These are phyloP conservation scores for Megalops atlanticus DNA, from an alignment of 2,113 vertebrate species.

Conservation along the genomic window DNA sequence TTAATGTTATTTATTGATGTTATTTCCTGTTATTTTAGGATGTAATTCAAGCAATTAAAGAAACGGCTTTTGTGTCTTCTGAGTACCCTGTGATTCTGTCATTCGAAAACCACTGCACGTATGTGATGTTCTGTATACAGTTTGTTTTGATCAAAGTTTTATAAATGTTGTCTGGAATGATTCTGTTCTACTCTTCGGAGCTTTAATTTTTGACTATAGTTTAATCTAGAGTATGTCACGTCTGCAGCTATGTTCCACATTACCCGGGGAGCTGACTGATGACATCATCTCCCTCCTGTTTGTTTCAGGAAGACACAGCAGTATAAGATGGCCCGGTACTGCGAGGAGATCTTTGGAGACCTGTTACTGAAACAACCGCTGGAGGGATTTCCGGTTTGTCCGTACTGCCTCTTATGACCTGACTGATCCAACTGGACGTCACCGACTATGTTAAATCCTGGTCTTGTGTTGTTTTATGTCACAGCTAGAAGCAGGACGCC, in stretches of 20 bases:
- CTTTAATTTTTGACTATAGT: background rate
- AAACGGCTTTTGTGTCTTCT: conserved; percentile 94
- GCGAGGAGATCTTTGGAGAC: conserved; percentile 95
- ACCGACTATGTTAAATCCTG: background rate
- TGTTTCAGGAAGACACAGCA: conserved; percentile 93
- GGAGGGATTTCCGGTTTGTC: conserved; percentile 84
- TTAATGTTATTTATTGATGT: background rate
- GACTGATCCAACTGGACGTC: background rate
- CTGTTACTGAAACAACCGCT: conserved; percentile 90
- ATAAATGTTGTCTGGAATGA: conserved; percentile 10
- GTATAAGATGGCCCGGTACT: conserved; percentile 99
- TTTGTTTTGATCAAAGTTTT: background rate
- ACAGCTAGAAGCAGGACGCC: conserved; percentile 86
- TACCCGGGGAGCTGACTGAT: background rate
- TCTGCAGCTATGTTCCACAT: background rate
- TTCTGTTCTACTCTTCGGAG: background rate
- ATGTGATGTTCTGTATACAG: conserved; percentile 33
- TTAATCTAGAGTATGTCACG: background rate
- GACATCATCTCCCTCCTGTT: conserved; percentile 45
- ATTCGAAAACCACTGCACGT: conserved; percentile 99
- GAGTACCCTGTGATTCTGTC: conserved; percentile 96
- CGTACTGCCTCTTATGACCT: conserved; percentile 28
- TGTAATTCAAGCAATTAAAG: conserved; percentile 96
- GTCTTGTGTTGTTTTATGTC: conserved; percentile 33
- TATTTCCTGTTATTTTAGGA: conserved; percentile 72